Base-by-base conservation (phyloP, 1,140 invertebrate genomes). In the Copidosoma floridanum region DNA sequence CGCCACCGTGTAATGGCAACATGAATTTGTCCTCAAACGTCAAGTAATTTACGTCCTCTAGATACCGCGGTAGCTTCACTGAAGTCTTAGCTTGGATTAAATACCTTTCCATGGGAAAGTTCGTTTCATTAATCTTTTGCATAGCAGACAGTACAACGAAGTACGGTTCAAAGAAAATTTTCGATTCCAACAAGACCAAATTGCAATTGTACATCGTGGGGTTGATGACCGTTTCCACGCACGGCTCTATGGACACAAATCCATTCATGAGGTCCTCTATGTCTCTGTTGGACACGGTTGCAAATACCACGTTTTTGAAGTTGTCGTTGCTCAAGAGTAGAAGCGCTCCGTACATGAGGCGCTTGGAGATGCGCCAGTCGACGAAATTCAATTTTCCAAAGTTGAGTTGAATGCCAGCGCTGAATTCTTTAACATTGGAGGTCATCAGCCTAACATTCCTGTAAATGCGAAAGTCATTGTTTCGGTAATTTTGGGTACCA, bases 111-210 rank as follows among this genome's bases (percentile, higher is more conserved):
- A 56, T 56, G 0, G 53, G 53, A 40, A 56, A 84, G 46, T 82
- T 73, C 6, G 81, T 63, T 0, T 79, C 70, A 27, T 74, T 71
- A 29, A 85, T 81, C 3, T 76, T 76, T 66, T 87, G 82, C 1
- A 90, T 66, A n/a, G 82, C 85, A 53, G 81, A 83, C 29, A 89
- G 74, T 0, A 88, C 83, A 38, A 84, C 84, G 43, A 81, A 79
- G 67, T 90, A 90, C 0, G 88, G 85, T 68, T 89, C 86, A 71
- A 87, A 89, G 67, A 87, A 89, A 10, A 86, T 83, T 55, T 83
- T 83, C 27, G 84, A 84, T 71, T 89, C 85, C 18, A 87, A 81
- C 86, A 90, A 85, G 2, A 83, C 71, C 60, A 84, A 84, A 10
- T 72, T 46, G 2, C 57, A 63, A 18, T 77, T 68, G 51, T 76